Conservation (phyloP, 2,888 invertebrate species). For the Epistrophe eligans region DNA sequence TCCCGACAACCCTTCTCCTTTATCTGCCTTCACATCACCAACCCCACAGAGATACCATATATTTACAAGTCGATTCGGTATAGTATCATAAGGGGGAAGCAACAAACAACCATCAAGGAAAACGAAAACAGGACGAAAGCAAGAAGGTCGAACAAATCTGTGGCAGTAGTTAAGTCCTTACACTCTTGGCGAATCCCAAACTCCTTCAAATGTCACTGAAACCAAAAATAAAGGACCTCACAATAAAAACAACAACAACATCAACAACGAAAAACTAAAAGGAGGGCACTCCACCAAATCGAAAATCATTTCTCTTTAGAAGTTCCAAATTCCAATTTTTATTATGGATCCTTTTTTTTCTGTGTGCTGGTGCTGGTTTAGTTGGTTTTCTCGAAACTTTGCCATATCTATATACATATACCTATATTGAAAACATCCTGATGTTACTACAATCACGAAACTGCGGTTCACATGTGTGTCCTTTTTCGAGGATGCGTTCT, state of each 20-base stretch:
- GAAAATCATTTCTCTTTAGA: constrained; percentile 71
- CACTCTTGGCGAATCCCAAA: constrained; percentile 50
- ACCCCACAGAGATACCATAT: constrained; percentile 11
- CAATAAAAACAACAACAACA: constrained; percentile 21
- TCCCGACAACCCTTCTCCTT: constrained; percentile 52
- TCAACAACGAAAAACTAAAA: neutral
- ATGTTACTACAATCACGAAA: constrained; percentile 37
- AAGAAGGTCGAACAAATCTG: constrained; percentile 64
- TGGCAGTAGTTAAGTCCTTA: constrained; percentile 73
- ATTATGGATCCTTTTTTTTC: constrained; percentile 36
- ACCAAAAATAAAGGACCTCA: constrained; percentile 61
- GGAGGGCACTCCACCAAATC: constrained; percentile 62
- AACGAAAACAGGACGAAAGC: constrained; percentile 35
- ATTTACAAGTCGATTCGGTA: neutral
- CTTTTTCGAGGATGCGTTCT: constrained; percentile 12
- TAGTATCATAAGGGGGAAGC: neutral
- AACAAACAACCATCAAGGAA: constrained; percentile 60
- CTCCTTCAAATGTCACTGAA: constrained; percentile 66
- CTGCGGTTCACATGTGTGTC: constrained; percentile 8
- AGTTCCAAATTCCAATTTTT: constrained; percentile 63
- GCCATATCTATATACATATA: neutral
- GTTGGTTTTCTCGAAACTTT: neutral
- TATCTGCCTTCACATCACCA: neutral
- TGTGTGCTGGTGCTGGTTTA: constrained; percentile 26
- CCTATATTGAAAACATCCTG: constrained; percentile 20